Base-by-base conservation (phyloP, 2,797 vertebrate species). In the Sebastes taczanowskii region DNA sequence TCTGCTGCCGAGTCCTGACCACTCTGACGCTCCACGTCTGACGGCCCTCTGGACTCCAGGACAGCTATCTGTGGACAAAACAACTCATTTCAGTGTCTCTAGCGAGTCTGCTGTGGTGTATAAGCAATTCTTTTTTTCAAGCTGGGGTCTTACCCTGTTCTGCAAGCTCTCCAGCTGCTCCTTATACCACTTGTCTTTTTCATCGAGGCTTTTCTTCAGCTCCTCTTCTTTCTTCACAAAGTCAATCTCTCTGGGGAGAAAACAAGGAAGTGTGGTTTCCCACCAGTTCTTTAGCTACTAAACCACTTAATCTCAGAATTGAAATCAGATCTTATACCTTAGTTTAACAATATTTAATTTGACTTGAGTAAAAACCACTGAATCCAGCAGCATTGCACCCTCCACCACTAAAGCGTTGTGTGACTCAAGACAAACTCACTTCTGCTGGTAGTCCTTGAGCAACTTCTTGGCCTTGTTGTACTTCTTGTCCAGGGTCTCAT, bases 391-490 rank as follows among this genome's bases (percentile, higher is more conserved):
- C 23, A 34, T 0, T 34, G 11, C 69, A 10, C 7, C 38, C 25
- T 18, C 5, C 7, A 66, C 30, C 59, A 55, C 1, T 59, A 3
- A 22, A 61, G 9, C n/a, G 2, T 58, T 27, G 20, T 63, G 25
- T 20, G 35, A 75, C 70, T 66, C 4, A 38, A 30, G 22, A 65
- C 42, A 56, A 76, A 96, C 97, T 96, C 92, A 98, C 97, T 97
- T 98, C 87, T 97, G 97, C 80, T 98, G 97, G 90, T 96, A 97
- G 81, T 98, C 97, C 92, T 98, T 98, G 70, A 98, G 95, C 74
- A 98, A 92, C 80, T 98, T 98, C 94, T 98, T 98, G 72, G 97
- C 97, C 88, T 98, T 98, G 93, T 86, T 97, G 92, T 98, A 98
- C 91, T 98, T 98, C 92, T 97, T 98, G 90, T 98, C 97, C 90